Evolutionary conservation across 2,797 vertebrate genomes (phyloP), one percentile per base, ranked within the genome.

Genomic region (Australoheros facetus): DNA sequence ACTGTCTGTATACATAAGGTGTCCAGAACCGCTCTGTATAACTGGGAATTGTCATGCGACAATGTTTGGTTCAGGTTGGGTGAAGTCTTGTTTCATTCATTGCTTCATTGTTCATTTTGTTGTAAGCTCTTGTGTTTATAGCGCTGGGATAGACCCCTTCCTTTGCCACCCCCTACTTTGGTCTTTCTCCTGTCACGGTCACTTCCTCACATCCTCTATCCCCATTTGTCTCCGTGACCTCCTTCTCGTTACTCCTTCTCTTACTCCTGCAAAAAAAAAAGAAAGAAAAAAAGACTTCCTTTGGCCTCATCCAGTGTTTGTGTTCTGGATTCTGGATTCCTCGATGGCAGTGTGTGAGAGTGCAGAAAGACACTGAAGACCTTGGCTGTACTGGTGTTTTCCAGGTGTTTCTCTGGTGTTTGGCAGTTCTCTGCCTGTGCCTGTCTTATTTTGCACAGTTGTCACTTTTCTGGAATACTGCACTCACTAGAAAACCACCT

Each of bases 31-130:
- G 80, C 26, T 55, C 76, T 54, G 79, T 81, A 32, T 87, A 92
- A 92, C 89, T 91, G 89, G 77, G 84, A 91, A 91, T 87, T 92
- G 91, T 94, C 93, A 91, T 94, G 93, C 87, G 74, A 95, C 88
- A 86, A 59, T 28, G 64, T 88, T 89, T 74, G 85, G 86, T 93
- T 88, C 76, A 88, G 59, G 71, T 87, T 72, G 56, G 82, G 82
- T 84, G 85, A 89, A 87, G 79, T 79, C 83, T 83, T 87, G 78
- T 92, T 91, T 91, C 79, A 83, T 82, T 89, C 81, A 39, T 59
- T 34, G 77, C 79, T 82, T 82, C 74, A 77, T 87, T 79, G 86
- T 80, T 91, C 83, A 57, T 82, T 56, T 60, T 5, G 30, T 82
- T 90, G 84, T 76, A 81, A 85, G 73, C 59, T 82, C 80, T 84